Evolutionary conservation across 2,113 vertebrate species (phyloP), one percentile per base, ranked within the genome.

Genomic region (Oreochromis tanganicae): DNA sequence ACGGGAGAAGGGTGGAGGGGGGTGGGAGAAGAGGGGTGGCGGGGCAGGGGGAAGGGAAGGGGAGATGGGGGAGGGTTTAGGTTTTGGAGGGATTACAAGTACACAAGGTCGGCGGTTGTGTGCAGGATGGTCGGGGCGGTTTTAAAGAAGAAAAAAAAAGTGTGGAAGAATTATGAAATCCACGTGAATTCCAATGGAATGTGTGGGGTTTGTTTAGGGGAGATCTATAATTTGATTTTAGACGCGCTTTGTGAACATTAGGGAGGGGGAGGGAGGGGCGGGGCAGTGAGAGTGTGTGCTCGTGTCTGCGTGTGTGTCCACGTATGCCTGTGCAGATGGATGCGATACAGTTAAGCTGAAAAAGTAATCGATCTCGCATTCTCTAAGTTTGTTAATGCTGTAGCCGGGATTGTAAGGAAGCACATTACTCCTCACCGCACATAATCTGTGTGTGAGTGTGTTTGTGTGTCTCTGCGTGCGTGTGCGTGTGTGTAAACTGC

Each of bases 111-210:
- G 61, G 82, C 83, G 36, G 90, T 57, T 52, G 68, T 66, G 88
- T 81, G 87, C 85, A 85, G 85, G 86, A 91, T 89, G 81, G 89
- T 89, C 56, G 46, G 27, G 85, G 52, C 82, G 17, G 73, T 78
- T 75, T 75, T 75, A 75, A 75, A 17, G 43, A 73, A 27, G 41
- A 46, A 14, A 34, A n/a, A 27, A 78, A 81, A 83, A 50, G 56
- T 63, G 91, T 91, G 93, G 93, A 86, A 21, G 83, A 87, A 89
- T 55, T 41, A 75, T 87, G 19, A 93, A 91, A 94, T 93, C 91
- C 92, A 94, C 92, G 81, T 89, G 86, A 95, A 95, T 96, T 96
- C 95, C 95, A 95, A 95, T 95, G 96, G 96, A 96, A 95, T 95
- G 93, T 95, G 92, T 95, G 93, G 92, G 86, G 84, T 91, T 94